A percentile compares a stretch with the other conserved stretches of the same genome.
These are phyloP conservation scores for Tenthredo scrophulariae DNA, from an alignment of 2,888 invertebrate species.

Conservation along the genomic window DNA sequence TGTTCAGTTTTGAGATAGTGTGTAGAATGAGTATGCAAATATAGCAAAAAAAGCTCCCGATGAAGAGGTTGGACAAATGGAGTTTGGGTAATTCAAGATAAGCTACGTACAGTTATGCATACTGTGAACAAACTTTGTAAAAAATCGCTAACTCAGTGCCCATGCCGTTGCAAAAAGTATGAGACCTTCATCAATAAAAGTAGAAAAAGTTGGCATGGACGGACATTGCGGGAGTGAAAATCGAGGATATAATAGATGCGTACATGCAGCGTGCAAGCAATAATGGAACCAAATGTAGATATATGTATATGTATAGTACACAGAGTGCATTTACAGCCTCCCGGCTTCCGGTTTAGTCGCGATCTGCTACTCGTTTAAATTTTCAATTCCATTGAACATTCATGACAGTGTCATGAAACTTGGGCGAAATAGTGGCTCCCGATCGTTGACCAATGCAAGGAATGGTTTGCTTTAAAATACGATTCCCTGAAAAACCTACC, in stretches of 20 bases:
- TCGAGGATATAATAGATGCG: background rate
- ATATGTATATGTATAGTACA: slow-evolving; percentile 18
- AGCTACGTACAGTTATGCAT: background rate
- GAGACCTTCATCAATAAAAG: background rate
- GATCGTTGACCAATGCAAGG: slow-evolving; percentile 30
- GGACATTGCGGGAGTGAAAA: background rate
- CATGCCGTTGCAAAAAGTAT: background rate
- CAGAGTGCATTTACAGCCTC: slow-evolving; percentile 23
- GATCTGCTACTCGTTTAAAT: background rate
- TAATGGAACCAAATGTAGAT: slow-evolving; percentile 47
- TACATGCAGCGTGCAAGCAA: slow-evolving; percentile 8
- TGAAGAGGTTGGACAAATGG: background rate
- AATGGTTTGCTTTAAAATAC: background rate
- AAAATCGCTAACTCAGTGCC: background rate
- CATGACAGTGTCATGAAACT: slow-evolving; percentile 11
- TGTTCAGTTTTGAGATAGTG: background rate
- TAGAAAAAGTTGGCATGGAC: background rate
- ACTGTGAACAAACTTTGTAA: background rate
- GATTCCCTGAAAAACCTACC: background rate
- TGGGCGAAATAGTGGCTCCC: background rate
- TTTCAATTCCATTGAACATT: slow-evolving; percentile 26
- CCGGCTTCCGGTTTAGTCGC: background rate
- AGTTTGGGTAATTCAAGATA: background rate
- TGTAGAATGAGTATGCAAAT: background rate
- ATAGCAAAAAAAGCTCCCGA: background rate